phyloP scores from a whole-genome alignment of 2,888 invertebrate species.

The Ophioninae sp. region DNA sequence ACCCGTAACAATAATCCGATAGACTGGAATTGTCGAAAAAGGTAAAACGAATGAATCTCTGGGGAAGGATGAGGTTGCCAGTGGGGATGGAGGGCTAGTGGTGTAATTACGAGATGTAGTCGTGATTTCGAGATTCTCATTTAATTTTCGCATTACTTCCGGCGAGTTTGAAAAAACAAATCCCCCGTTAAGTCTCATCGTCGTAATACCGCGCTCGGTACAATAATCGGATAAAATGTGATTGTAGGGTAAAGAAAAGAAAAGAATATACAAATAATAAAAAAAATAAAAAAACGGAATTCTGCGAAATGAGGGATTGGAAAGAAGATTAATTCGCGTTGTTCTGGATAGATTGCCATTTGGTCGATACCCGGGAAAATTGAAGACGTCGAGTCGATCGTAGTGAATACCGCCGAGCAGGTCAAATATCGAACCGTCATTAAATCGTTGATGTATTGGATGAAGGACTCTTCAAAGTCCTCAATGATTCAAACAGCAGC shows the following conservation, averaged over 20 bases:
- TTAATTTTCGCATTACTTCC: background rate
- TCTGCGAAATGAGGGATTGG: background rate
- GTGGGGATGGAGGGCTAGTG: background rate
- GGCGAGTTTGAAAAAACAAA: background rate
- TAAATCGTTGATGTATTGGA: slow-evolving; percentile 86
- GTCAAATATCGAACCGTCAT: slow-evolving; percentile 85
- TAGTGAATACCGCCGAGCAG: slow-evolving; percentile 85
- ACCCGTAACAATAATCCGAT: background rate
- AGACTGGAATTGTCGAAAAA: background rate
- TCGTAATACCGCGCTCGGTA: background rate
- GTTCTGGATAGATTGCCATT: slow-evolving; percentile 83
- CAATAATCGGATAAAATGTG: background rate
- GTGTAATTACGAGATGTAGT: background rate
- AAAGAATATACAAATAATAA: background rate
- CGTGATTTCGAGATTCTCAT: slow-evolving; percentile 6
- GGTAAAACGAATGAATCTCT: background rate
- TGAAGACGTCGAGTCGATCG: slow-evolving; percentile 84
- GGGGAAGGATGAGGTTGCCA: too few species aligned
- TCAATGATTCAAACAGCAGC: slow-evolving; percentile 84
- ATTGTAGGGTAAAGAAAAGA: background rate
- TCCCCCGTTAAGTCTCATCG: background rate
- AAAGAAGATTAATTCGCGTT: slow-evolving; percentile 22
- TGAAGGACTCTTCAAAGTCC: slow-evolving; percentile 84
- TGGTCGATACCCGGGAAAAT: slow-evolving; percentile 87
- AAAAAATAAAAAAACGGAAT: background rate